Evolutionary conservation across 2,888 invertebrate genomes (phyloP).

Genomic region (Pyralis farinalis): DNA sequence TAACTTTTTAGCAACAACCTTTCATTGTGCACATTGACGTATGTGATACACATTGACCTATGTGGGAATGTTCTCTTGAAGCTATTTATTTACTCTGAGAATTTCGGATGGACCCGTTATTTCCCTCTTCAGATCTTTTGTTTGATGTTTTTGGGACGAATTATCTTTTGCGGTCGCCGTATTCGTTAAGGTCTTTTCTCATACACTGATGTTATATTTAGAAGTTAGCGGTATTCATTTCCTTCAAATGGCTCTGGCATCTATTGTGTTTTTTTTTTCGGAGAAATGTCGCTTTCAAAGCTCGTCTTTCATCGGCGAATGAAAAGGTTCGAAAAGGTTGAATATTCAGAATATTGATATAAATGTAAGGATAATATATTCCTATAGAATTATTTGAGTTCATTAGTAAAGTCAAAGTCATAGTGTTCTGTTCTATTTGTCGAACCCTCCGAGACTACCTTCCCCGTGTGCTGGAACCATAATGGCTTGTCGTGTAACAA

Average conservation of each 20-base stretch:
- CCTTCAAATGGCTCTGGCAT: slow-evolving; percentile 3
- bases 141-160: slow-evolving; percentile 25
- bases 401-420: too few relatives aligned
- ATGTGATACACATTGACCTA: slow-evolving; percentile 12
- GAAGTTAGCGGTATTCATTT: slow-evolving; percentile 7
- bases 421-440: too few relatives aligned
- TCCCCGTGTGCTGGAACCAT: too few relatives aligned
- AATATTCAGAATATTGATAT: too few relatives aligned
- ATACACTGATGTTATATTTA: slow-evolving; percentile 8
- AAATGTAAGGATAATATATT: too few relatives aligned
- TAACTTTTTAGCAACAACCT: slow-evolving; percentile 23
- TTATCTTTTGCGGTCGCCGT: slow-evolving; percentile 22
- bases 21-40: slow-evolving; percentile 30
- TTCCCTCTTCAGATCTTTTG: slow-evolving; percentile 25
- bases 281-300: too few relatives aligned
- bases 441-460: too few relatives aligned
- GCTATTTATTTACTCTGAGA: slow-evolving; percentile 20
- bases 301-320: too few relatives aligned
- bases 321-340: too few relatives aligned
- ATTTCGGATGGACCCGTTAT: slow-evolving; percentile 18
- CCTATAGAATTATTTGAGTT: too few relatives aligned
- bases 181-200: slow-evolving; percentile 14
- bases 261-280: too few relatives aligned
- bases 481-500: slow-evolving; percentile 1
- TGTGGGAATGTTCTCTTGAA: slow-evolving; percentile 11